Percentiles rank a stretch among this genome's conserved stretches.
phyloP scores from a whole-genome alignment of 2,113 vertebrate species.

The Amphiprion percula region DNA sequence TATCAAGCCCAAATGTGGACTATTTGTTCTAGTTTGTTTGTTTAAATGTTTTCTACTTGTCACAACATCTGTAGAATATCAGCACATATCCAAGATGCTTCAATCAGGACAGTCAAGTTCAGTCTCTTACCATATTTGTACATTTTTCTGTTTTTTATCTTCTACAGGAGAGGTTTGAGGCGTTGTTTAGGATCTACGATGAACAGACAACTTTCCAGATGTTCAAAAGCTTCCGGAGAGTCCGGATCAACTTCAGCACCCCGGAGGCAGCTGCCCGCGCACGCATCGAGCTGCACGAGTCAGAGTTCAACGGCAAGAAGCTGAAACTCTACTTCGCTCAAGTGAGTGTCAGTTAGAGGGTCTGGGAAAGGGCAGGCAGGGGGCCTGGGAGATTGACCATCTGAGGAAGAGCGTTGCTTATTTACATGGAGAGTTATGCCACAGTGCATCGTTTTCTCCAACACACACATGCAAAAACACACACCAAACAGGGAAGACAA shows the following conservation, averaged over 20 bases:
- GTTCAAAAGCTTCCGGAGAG: constrained; percentile 96
- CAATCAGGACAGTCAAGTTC: neutral
- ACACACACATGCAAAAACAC: neutral
- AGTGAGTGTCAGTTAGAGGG: constrained; percentile 77
- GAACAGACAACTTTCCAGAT: constrained; percentile 93
- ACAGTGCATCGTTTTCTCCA: neutral
- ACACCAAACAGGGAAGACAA: neutral
- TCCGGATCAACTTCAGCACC: constrained; percentile 96
- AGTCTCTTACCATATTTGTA: neutral
- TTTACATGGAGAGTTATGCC: constrained; percentile 19
- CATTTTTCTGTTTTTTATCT: constrained; percentile 17
- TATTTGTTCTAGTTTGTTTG: too few species aligned
- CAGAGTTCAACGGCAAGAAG: constrained; percentile 92
- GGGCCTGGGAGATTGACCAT: constrained; percentile 16
- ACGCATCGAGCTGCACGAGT: constrained; percentile 94
- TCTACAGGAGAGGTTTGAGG: constrained; percentile 93
- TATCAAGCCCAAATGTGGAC: too few species aligned
- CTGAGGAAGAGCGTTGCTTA: constrained; percentile 4
- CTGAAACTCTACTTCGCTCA: constrained; percentile 97
- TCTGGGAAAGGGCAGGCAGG: constrained; percentile 34
- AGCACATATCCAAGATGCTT: too few species aligned
- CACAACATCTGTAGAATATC: too few species aligned
- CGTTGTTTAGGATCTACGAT: constrained; percentile 92
- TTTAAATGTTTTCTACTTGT: too few species aligned
- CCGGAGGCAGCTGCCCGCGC: constrained; percentile 94